Percentiles rank a stretch among this genome's conserved stretches.
phyloP scores from a whole-genome alignment of 2,888 invertebrate genomes.

The Uropetala carovei region DNA sequence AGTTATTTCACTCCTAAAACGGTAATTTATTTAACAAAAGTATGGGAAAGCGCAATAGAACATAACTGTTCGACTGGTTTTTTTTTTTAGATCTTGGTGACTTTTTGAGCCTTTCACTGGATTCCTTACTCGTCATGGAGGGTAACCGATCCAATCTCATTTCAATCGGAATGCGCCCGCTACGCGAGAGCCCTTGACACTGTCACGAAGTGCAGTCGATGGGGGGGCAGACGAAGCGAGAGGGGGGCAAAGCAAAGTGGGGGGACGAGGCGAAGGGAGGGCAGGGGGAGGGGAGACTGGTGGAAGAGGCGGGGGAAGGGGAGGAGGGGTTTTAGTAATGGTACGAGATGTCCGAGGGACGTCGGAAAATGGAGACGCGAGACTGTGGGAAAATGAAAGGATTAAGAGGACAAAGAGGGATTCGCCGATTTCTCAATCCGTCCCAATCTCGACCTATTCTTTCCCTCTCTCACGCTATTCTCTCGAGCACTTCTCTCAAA shows the following conservation, averaged over 20 bases:
- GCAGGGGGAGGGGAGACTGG: too few species aligned
- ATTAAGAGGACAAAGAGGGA: background rate
- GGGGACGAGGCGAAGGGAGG: too few species aligned
- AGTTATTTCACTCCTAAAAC: too few species aligned
- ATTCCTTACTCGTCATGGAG: background rate
- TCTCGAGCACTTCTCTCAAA: background rate
- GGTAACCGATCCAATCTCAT: constrained; percentile 13
- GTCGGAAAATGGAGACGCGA: background rate
- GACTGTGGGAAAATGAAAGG: constrained; percentile 9
- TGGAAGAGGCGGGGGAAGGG: too few species aligned
- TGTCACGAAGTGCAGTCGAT: constrained; percentile 11
- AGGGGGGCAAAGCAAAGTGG: background rate
- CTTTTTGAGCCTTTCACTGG: background rate
- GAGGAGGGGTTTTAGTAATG: too few species aligned
- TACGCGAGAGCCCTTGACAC: constrained; percentile 8
- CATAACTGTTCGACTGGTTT: background rate
- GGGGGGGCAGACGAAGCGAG: background rate
- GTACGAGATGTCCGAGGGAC: background rate
- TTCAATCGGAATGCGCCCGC: constrained; percentile 1
- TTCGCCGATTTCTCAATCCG: background rate
- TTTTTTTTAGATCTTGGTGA: background rate
- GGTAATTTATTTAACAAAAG: background rate
- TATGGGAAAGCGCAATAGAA: background rate
- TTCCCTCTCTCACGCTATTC: background rate
- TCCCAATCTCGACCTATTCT: background rate